Percentiles rank a stretch among this genome's conserved stretches.
Evolutionary conservation across 2,888 invertebrate genomes (phyloP).

Genomic region (Eurytoma californica): DNA sequence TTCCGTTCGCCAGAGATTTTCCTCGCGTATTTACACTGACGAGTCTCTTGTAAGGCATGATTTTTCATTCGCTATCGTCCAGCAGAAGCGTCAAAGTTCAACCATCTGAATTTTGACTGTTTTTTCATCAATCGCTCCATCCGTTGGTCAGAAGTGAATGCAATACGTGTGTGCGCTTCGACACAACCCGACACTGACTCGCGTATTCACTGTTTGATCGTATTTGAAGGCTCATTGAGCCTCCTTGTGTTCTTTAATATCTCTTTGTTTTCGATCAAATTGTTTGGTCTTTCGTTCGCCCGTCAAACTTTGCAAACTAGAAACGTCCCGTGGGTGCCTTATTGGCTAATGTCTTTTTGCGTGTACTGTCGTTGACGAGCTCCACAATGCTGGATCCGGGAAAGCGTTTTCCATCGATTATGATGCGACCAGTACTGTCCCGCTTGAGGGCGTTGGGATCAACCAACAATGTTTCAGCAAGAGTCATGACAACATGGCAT

Average conservation of each 20-base stretch:
- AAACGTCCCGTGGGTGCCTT: too few species aligned
- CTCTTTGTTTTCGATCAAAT: neutral
- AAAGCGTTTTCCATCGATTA: neutral
- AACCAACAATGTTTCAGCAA: neutral
- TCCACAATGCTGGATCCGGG: neutral
- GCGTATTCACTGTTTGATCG: too few species aligned
- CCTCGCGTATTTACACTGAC: constrained; percentile 1
- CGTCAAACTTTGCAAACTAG: neutral
- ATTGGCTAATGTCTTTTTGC: neutral
- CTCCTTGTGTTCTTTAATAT: neutral
- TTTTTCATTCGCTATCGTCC: neutral
- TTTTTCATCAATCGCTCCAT: neutral
- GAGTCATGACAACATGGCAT: too few species aligned
- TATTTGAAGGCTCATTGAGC: too few species aligned
- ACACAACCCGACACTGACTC: too few species aligned
- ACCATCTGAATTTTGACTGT: neutral
- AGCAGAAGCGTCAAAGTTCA: neutral
- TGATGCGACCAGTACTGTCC: neutral
- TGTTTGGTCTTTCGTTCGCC: neutral
- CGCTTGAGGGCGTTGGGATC: neutral
- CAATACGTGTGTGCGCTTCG: too few species aligned
- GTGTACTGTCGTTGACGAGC: neutral
- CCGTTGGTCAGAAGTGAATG: too few species aligned
- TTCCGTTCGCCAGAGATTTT: neutral
- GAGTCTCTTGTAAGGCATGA: neutral